These are phyloP conservation scores for Sminthurides bifidus DNA, from an alignment of 1,140 invertebrate genomes.

Conservation along the genomic window DNA sequence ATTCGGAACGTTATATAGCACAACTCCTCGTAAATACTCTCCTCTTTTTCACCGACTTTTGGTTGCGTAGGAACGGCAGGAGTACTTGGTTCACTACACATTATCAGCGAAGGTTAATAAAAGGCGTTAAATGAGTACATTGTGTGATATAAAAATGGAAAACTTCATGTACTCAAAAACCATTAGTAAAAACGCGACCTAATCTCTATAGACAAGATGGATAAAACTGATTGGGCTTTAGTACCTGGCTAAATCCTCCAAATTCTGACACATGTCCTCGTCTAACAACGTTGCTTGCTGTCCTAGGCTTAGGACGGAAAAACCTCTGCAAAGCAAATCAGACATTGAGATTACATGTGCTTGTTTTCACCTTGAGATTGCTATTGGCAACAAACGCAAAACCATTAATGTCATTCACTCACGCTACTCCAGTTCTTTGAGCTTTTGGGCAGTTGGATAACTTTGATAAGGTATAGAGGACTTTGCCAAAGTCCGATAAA, in stretches of 20 bases:
- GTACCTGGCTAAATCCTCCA: conserved; percentile 43
- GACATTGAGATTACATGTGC: too few relatives aligned
- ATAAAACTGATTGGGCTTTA: background rate
- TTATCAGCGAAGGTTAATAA: too few relatives aligned
- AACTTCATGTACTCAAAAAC: background rate
- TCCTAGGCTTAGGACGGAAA: conserved; percentile 35
- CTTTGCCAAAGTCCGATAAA: conserved; percentile 82
- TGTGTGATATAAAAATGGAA: conserved; percentile 2
- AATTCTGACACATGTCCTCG: conserved; percentile 43
- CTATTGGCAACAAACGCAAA: too few relatives aligned
- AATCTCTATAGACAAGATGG: background rate
- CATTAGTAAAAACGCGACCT: background rate
- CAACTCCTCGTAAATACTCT: conserved; percentile 75
- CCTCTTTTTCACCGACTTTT: conserved; percentile 48
- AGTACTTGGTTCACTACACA: conserved; percentile 24
- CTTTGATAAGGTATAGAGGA: conserved; percentile 75
- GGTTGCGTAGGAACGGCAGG: conserved; percentile 13
- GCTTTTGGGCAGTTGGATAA: conserved; percentile 67
- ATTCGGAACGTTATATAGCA: conserved; percentile 64
- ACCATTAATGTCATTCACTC: too few relatives aligned
- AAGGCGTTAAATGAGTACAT: background rate
- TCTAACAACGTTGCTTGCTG: conserved; percentile 34
- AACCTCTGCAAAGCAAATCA: conserved; percentile 36
- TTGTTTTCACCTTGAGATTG: too few relatives aligned
- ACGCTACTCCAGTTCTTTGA: conserved; percentile 52